phyloP scores from a whole-genome alignment of 2,113 vertebrate species.

The Himantopus leucocephalus region DNA sequence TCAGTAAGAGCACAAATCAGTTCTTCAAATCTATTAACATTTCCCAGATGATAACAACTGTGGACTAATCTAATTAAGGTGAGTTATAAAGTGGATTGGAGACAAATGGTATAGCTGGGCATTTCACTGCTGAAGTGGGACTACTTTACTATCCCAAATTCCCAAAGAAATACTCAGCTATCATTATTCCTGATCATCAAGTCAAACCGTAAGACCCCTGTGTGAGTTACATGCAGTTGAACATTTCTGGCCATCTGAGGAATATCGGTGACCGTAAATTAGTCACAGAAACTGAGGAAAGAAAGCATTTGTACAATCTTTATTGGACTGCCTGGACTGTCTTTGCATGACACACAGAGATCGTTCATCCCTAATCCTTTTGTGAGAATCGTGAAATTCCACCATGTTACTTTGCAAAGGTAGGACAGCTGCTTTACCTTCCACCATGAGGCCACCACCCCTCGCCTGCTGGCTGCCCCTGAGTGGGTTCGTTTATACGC shows the following conservation, averaged over 20 bases:
- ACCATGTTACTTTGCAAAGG: background rate
- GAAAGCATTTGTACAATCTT: background rate
- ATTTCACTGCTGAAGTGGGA: background rate
- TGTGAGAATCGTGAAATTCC: background rate
- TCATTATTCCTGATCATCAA: background rate
- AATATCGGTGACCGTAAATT: background rate
- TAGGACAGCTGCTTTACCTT: background rate
- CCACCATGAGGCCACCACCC: background rate
- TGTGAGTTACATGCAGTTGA: background rate
- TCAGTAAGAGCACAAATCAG: background rate
- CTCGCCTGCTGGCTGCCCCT: background rate
- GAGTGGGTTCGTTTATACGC: fast-evolving
- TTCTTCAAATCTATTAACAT: background rate
- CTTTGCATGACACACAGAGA: background rate
- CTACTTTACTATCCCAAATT: background rate
- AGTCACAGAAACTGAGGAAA: background rate
- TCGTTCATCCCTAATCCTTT: background rate
- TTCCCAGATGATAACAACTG: background rate
- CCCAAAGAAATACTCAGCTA: background rate
- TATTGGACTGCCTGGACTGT: background rate
- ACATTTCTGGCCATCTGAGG: background rate
- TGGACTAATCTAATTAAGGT: background rate
- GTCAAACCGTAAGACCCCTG: background rate
- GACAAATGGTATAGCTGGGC: background rate
- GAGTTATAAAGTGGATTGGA: background rate